Evolutionary conservation across 2,888 invertebrate species (phyloP).

Genomic region (Eupeodes latifasciatus): DNA sequence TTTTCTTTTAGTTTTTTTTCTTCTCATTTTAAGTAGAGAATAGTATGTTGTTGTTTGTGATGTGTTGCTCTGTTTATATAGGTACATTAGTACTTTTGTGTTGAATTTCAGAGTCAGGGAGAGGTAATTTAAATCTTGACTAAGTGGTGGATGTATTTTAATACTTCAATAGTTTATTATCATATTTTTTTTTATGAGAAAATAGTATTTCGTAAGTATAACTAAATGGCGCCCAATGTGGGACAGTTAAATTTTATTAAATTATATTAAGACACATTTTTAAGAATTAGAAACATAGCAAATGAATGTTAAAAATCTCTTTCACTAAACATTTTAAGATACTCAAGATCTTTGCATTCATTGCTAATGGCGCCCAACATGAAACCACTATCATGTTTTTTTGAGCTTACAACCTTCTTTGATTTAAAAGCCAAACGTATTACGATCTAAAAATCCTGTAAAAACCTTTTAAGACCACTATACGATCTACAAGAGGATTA

Average conservation of each 20-base stretch:
- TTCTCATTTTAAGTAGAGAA: background rate
- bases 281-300: background rate
- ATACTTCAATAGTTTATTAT: background rate
- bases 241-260: background rate
- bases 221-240: slow-evolving; percentile 4
- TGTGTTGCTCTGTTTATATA: background rate
- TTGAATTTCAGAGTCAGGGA: slow-evolving; percentile 27
- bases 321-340: no score
- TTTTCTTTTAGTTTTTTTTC: slow-evolving; percentile 3
- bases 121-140: slow-evolving; percentile 17
- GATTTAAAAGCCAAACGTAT: no score
- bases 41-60: background rate
- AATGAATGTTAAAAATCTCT: no score
- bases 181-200: background rate
- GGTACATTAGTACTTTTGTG: slow-evolving; percentile 4
- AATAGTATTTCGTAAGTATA: background rate
- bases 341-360: background rate
- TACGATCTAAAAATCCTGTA: no score
- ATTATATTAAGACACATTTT: background rate
- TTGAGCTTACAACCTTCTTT: no score
- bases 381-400: background rate
- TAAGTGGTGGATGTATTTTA: slow-evolving; percentile 13
- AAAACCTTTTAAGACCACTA: no score
- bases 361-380: slow-evolving; percentile 1
- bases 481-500: no score